phyloP scores from a whole-genome alignment of 1,140 invertebrate genomes.

The Hormaphis cornu region DNA sequence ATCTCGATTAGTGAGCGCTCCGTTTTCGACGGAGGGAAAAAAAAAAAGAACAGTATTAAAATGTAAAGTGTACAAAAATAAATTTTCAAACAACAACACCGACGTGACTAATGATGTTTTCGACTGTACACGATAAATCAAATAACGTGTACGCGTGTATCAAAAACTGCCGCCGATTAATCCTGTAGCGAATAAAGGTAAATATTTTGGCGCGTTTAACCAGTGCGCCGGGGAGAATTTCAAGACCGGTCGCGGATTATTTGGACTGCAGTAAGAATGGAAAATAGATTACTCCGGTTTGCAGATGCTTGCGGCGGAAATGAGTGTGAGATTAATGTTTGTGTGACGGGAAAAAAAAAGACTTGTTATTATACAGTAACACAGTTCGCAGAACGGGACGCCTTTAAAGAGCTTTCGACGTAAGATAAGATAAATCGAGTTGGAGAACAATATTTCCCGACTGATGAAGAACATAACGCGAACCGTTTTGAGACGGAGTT shows the following conservation, averaged over 20 bases:
- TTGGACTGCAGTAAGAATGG: neutral
- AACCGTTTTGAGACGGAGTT: too few relatives aligned
- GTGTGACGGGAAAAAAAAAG: neutral
- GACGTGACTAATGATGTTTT: neutral
- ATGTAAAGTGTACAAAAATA: neutral
- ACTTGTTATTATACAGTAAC: neutral
- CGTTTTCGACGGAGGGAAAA: too few relatives aligned
- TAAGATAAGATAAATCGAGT: neutral
- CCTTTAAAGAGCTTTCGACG: neutral
- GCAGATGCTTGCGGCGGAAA: constrained; percentile 16
- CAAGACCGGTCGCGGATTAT: neutral
- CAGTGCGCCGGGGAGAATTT: neutral
- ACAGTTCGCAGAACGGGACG: neutral
- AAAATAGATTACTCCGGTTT: constrained; percentile 1
- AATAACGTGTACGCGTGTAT: neutral
- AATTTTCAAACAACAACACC: neutral
- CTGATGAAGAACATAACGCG: neutral
- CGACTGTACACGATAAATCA: neutral
- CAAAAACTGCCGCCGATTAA: neutral
- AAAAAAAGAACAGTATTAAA: too few relatives aligned
- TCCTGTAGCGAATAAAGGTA: neutral
- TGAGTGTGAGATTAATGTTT: constrained; percentile 17
- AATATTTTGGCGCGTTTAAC: neutral
- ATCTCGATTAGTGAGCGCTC: too few relatives aligned
- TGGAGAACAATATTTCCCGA: neutral